Evolutionary conservation across 2,888 invertebrate species (phyloP).

Genomic region (Carcina quercana): DNA sequence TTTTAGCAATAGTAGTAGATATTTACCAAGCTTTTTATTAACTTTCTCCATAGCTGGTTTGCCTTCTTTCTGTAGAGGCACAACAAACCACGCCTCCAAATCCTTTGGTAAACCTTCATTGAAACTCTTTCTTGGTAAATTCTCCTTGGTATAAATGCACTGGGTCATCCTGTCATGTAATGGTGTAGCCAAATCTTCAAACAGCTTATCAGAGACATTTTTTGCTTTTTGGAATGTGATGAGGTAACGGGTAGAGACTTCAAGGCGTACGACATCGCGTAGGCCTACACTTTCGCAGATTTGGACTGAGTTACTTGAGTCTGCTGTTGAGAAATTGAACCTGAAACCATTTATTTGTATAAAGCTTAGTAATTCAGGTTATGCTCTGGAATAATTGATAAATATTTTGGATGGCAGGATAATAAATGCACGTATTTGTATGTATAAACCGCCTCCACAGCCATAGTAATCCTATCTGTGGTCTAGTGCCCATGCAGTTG

Average conservation of each 20-base stretch:
- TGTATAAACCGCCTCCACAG: too few relatives aligned
- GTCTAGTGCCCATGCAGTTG: too few relatives aligned
- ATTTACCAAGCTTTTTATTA: conserved; percentile 81
- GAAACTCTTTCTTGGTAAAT: conserved; percentile 78
- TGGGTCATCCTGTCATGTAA: conserved; percentile 96
- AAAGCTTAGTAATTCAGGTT: too few relatives aligned
- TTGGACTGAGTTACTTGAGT: conserved; percentile 96
- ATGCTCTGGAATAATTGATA: too few relatives aligned
- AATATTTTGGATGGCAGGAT: too few relatives aligned
- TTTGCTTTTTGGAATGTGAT: conserved; percentile 63
- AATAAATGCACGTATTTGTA: too few relatives aligned
- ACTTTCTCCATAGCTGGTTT: conserved; percentile 86
- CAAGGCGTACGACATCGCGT: conserved; percentile 83
- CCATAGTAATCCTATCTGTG: too few relatives aligned
- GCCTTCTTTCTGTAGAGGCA: conserved; percentile 87
- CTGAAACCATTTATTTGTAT: too few relatives aligned
- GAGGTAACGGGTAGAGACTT: conserved; percentile 86
- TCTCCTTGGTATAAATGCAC: conserved; percentile 83
- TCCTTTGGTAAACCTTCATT: conserved; percentile 77
- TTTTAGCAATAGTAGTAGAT: too few relatives aligned
- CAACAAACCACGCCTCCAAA: conserved; percentile 85
- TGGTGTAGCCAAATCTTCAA: conserved; percentile 69
- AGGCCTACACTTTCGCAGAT: conserved; percentile 92
- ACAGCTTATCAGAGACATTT: conserved; percentile 41
- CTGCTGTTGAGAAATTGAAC: conserved; percentile 95